Base-by-base conservation (phyloP, 2,113 vertebrate species). In the Hucho hucho region DNA sequence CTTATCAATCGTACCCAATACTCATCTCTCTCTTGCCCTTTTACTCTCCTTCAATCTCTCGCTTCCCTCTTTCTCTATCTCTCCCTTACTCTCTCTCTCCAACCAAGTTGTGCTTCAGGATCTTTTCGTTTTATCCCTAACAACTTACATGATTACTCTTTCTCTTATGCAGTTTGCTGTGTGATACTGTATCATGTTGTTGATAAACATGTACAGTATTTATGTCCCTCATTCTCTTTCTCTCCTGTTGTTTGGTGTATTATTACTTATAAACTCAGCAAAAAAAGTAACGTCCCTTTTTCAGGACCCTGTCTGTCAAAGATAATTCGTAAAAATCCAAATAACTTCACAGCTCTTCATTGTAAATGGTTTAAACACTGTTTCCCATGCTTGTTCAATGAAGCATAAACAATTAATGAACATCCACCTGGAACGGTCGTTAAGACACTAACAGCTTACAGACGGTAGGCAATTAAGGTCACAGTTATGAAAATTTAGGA, bases 1-100 rank as follows among this genome's bases (percentile, higher is more conserved):
- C 7, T n/a, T 64, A 80, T 76, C 37, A 68, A 28, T 76, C 75
- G 63, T 59, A 79, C 64, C 66, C 65, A 14, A 49, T 82, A 70
- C 75, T 53, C 66, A 68, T 58, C 78, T 67, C 28, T 79, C 16
- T 37, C 11, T 49, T 64, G 37, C 69, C 64, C 63, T 59, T 25
- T 71, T 26, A 2, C 28, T 67, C 65, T 37, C 65, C 14, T 26
- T 67, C 65, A 6, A 28, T 67, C 80, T 78, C 47, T 63, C 59
- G 12, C 61, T 25, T 64, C 22, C n/a, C 22, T 25, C 61, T 11
- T n/a, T n/a, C 1, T 22, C n/a, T 68, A 78, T 78, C 24, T 56
- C 78, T 59, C 64, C 24, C 28, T 67, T 12, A 6, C 18, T 67
- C 64, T 32, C 12, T 66, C 64, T 66, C 80, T 76, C 47, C 61